Base-by-base conservation (phyloP, 2,113 vertebrate genomes). In the Mesembrinibis cayennensis region DNA sequence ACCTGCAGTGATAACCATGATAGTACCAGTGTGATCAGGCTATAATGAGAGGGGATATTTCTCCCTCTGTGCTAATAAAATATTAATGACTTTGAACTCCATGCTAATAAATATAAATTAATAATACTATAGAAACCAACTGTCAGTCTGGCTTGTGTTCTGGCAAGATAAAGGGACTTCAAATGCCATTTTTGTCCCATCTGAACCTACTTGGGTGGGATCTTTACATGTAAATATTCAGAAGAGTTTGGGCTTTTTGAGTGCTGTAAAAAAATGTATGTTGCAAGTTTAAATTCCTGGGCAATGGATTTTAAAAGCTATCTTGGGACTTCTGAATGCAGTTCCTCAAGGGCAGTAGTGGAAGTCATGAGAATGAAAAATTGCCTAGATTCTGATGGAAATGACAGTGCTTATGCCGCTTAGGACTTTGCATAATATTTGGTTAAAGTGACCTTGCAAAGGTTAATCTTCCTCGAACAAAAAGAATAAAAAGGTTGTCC, bases 91-190 rank as follows among this genome's bases (percentile, higher is more conserved):
- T 61, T 84, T 83, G 29, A 92, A 79, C 44, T 89, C 56, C 49
- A 30, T 61, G 30, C 36, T 95, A 94, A 95, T 93, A 96, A 87
- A 63, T 78, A 94, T 53, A 84, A 83, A 93, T 92, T 92, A 87
- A 62, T 93, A 94, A 89, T 84, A 30, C 16, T 34, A 1, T 50
- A 71, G 69, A 86, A 95, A 86, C 20, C 32, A 83, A 34, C 62
- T 66, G 89, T 83, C 86, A 70, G 23, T 59, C 56, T 90, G 45
- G 16, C 62, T 90, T 77, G n/a, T 70, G 36, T 91, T 86, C 76
- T 67, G n/a, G 38, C n/a, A 89, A 86, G 83, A 74, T 71, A 87
- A 94, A 90, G 59, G 42, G 26, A 86, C 12, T 94, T 84, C 16
- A 66, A 86, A 87, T 84, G 61, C 7, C 47, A 23, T 81, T 91